Conservation (phyloP, 2,797 vertebrate species). For the Phoxinus dragarum region DNA sequence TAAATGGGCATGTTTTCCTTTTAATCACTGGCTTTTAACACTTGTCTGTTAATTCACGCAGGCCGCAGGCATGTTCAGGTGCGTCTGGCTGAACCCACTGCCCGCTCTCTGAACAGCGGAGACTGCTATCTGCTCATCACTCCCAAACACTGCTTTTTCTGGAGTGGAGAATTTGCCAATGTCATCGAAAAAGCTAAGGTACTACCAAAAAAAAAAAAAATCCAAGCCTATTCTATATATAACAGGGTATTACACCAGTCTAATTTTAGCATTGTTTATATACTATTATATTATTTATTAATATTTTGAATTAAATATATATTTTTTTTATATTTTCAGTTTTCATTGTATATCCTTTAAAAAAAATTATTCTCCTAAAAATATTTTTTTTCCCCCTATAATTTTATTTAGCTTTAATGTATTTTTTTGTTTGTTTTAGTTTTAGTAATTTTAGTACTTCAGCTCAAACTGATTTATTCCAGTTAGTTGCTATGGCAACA, state of each 20-base stretch:
- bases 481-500: background rate
- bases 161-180: conserved; percentile 85
- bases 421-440: background rate
- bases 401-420: background rate
- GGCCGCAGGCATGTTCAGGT: conserved; percentile 84
- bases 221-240: background rate
- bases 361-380: background rate
- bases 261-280: background rate
- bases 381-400: too few species aligned
- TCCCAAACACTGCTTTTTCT: conserved; percentile 81
- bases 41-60: conserved; percentile 56
- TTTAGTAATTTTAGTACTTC: background rate
- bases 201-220: conserved; percentile 7
- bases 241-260: background rate
- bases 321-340: background rate
- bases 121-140: conserved; percentile 85
- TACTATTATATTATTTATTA: background rate
- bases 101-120: conserved; percentile 81
- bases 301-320: background rate
- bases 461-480: background rate
- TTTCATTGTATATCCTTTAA: background rate
- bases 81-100: conserved; percentile 79
- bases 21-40: background rate
- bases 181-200: conserved; percentile 87
- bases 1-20: background rate